phyloP scores from a whole-genome alignment of 2,113 vertebrate genomes.

The Propithecus coquereli region DNA sequence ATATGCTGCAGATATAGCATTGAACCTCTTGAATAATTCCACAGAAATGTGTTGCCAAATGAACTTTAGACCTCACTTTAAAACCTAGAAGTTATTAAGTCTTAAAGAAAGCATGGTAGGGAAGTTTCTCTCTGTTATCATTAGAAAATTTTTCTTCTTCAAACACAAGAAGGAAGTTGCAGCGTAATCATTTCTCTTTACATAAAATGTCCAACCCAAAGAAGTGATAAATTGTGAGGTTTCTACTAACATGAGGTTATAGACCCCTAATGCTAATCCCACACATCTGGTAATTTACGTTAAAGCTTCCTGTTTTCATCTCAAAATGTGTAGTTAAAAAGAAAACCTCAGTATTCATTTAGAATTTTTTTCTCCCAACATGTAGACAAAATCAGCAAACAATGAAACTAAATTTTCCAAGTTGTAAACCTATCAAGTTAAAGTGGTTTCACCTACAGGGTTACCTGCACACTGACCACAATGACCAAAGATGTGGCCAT shows the following conservation, averaged over 20 bases:
- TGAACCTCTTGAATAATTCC: not conserved
- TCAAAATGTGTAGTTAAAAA: not conserved
- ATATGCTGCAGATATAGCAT: not conserved
- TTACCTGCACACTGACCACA: slow-evolving; percentile 91
- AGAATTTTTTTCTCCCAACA: not conserved
- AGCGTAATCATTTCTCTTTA: not conserved
- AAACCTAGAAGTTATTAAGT: slow-evolving; percentile 2
- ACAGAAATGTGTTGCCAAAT: not conserved
- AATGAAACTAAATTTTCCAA: not conserved
- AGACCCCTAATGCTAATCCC: not conserved
- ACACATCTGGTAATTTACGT: not conserved
- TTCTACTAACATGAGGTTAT: not conserved
- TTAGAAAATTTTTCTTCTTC: not conserved
- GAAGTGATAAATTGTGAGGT: not conserved
- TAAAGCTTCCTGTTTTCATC: not conserved
- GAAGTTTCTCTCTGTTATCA: not conserved
- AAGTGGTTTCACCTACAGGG: not conserved
- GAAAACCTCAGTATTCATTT: not conserved
- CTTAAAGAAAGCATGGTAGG: not conserved
- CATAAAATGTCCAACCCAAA: not conserved
- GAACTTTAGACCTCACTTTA: not conserved
- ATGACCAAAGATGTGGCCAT: slow-evolving; percentile 89
- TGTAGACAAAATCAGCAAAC: not conserved
- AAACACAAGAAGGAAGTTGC: not conserved
- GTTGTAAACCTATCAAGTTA: not conserved